Evolutionary conservation across 2,113 vertebrate species (phyloP), one percentile per base, ranked within the genome.

Genomic region (Daphoenositta chrysoptera): DNA sequence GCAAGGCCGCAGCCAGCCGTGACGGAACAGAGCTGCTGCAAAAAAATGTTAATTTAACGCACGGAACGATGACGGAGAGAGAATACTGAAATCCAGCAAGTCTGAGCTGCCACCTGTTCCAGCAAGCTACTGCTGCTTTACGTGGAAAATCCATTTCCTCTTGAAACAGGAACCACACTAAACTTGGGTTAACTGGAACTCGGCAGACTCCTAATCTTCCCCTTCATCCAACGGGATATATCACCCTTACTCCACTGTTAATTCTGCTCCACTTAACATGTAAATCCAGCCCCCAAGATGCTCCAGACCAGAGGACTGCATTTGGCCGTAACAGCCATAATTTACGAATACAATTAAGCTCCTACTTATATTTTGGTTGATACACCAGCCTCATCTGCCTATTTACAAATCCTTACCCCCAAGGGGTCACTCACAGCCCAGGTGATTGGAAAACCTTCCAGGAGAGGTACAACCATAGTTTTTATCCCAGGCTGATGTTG

Each of bases 151-250:
- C 13, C 9, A 3, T 12, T 19, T 40, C 4, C 15, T 66, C 22
- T 14, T 17, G 4, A 28, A 45, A 30, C 2, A 5, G 6, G 3
- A 40, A 40, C 8, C 11, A 15, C 11, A 31, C 44, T 3, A 1
- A 60, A 30, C 5, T 10, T 12, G 5, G 5, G 13, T 33, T 21
- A 35, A 44, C 1, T 7, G 6, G 2, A 39, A 45, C 15, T 21
- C 5, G 2, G 21, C 10, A 18, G 47, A 47, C 33, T 9, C 31
- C 0, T 0, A 1, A 19, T 35, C 31, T 35, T 30, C 13, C 7
- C 7, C 8, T 37, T 20, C 8, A 15, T 5, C 7, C 3, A 22
- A 4, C 0, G 3, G 2, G 7, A 22, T 4, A 1, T 37, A 27
- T 21, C 1, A 1, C 24, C 15, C 13, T 30, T 47, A 13, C 4